These are phyloP conservation scores for Loripinus fragilis DNA, from an alignment of 2,888 invertebrate genomes.

Conservation along the genomic window DNA sequence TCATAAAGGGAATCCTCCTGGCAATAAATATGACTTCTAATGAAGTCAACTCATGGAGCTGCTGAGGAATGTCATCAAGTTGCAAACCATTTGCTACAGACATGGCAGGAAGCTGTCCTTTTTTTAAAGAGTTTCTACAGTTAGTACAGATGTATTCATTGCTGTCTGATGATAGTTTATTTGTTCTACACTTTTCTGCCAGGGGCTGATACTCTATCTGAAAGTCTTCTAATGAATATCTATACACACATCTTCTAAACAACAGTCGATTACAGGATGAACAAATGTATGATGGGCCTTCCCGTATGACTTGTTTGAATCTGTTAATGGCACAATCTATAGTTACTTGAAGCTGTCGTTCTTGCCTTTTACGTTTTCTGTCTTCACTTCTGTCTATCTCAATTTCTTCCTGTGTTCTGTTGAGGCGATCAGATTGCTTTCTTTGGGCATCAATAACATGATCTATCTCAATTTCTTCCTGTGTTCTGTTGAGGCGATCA, in stretches of 20 bases:
- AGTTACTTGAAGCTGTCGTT: conserved; percentile 2
- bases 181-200: conserved; percentile 23
- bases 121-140: conserved; percentile 20
- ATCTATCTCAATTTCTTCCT: too few relatives aligned
- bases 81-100: conserved; percentile 34
- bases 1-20: conserved; percentile 54
- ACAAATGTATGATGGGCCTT: conserved; percentile 40
- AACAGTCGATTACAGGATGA: conserved; percentile 31
- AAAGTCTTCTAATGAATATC: conserved; percentile 20
- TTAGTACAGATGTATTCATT: conserved; percentile 32
- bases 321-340: not conserved
- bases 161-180: conserved; percentile 28
- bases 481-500: too few relatives aligned
- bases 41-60: conserved; percentile 34
- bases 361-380: not conserved
- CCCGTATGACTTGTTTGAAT: conserved; percentile 14
- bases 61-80: conserved; percentile 37
- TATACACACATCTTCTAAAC: conserved; percentile 12
- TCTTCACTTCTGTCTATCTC: not conserved
- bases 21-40: conserved; percentile 45
- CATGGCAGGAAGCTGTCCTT: conserved; percentile 27
- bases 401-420: too few relatives aligned
- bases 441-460: too few relatives aligned
- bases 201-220: conserved; percentile 8
- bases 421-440: too few relatives aligned